phyloP scores from a whole-genome alignment of 2,113 vertebrate species.

The Drymodes brunneopygia region DNA sequence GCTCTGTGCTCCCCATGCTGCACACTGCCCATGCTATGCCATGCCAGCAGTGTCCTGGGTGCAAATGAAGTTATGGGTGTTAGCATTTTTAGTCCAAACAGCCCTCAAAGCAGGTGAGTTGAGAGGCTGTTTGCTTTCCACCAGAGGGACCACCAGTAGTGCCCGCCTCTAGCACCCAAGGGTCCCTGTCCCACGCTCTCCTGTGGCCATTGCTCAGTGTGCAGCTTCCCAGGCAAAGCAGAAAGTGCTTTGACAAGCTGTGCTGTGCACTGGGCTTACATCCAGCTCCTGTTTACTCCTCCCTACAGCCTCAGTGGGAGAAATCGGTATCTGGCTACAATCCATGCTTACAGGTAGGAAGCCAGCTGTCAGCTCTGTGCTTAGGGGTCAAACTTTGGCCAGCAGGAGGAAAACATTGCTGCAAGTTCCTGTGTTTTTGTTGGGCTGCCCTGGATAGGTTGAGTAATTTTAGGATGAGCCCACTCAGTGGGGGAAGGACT shows the following conservation, averaged over 20 bases:
- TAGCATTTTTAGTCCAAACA: neutral
- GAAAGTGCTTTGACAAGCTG: neutral
- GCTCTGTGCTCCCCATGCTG: neutral
- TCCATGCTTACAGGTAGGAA: neutral
- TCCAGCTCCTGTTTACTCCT: neutral
- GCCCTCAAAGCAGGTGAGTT: neutral
- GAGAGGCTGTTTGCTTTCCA: neutral
- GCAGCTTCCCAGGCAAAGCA: neutral
- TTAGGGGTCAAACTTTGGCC: neutral
- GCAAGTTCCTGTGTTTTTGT: neutral
- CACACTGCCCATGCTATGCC: neutral
- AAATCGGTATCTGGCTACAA: rapidly evolving
- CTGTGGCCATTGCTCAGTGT: rapidly evolving
- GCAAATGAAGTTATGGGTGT: neutral
- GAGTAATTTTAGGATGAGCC: neutral
- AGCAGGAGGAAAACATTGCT: neutral
- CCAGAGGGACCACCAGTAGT: neutral
- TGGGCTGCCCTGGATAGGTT: neutral
- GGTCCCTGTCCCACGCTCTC: rapidly evolving
- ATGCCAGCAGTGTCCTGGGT: neutral
- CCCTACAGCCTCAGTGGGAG: rapidly evolving
- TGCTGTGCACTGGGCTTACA: neutral
- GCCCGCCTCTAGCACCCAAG: rapidly evolving
- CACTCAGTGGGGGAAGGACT: neutral
- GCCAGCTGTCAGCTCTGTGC: neutral